A percentile compares a stretch with the other conserved stretches of the same genome.
These are phyloP conservation scores for Ametastegia equiseti DNA, from an alignment of 2,888 invertebrate species.

Conservation along the genomic window DNA sequence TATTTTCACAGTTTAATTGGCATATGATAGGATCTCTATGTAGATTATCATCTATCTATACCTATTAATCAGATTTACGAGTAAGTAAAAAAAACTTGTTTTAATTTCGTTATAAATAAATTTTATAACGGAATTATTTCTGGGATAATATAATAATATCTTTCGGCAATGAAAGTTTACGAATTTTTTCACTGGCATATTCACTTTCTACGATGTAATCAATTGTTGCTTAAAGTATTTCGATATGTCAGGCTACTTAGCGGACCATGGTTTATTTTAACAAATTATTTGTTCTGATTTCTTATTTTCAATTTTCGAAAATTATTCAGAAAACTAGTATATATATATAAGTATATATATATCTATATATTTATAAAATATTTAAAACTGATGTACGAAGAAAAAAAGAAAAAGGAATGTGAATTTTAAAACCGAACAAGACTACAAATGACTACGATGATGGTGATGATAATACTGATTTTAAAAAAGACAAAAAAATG, in stretches of 20 bases:
- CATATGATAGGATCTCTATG: not conserved
- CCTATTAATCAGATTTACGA: not conserved
- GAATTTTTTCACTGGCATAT: not conserved
- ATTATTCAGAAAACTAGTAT: not conserved
- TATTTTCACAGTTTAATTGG: not conserved
- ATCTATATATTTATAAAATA: not conserved
- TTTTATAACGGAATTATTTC: not conserved
- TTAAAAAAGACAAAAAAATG: not conserved
- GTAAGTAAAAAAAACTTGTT: too few relatives aligned
- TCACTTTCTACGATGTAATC: constrained; percentile 21
- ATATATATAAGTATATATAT: not conserved
- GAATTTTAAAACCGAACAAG: not conserved
- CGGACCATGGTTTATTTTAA: constrained; percentile 4
- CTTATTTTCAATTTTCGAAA: not conserved
- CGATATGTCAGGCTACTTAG: not conserved
- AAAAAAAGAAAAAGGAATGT: too few relatives aligned
- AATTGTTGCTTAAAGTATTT: not conserved
- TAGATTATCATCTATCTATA: not conserved
- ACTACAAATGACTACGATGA: not conserved
- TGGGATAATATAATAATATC: not conserved
- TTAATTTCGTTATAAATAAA: constrained; percentile 17
- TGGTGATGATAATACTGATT: not conserved
- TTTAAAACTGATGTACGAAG: constrained; percentile 12
- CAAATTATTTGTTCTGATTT: not conserved
- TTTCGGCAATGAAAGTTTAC: not conserved